Evolutionary conservation across 2,113 vertebrate species (phyloP), one percentile per base, ranked within the genome.

Genomic region (Papio anubis): DNA sequence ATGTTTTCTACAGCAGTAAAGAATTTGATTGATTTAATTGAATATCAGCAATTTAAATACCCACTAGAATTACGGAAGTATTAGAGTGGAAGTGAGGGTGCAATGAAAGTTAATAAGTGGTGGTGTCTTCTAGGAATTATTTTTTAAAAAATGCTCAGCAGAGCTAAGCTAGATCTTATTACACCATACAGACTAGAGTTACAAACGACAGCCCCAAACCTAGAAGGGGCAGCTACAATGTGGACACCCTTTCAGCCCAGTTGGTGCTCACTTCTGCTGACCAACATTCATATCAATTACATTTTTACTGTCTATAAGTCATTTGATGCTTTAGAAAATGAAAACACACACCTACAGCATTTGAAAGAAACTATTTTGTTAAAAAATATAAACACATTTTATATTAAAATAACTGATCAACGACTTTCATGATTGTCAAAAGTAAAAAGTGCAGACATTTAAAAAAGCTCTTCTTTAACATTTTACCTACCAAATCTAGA

Each of bases 351-450:
- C n/a, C 43, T 59, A 52, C 20, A 64, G n/a, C 27, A 76, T 84
- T 48, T 50, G 57, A 52, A 86, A 91, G 20, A 89, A 85, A 78
- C 5, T 35, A n/a, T 52, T 93, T 88, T 85, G 61, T 38, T 45
- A 85, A 97, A 61, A 90, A 96, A 98, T 90, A 94, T 52, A 96
- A 89, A 64, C 48, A 88, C 20, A 68, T 97, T 98, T 98, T 98
- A 64, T 79, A 68, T 68, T 97, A 94, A 96, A 96, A 94, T 76
- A 20, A 89, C 25, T 94, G 25, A 88, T 91, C 97, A 78, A 95
- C 96, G 97, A 82, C 85, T 97, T 72, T 45, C 40, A 40, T 97
- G 98, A 86, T 97, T 98, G 93, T 97, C 92, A 95, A 80, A 97
- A 97, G 97, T 98, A 70, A 93, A 32, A 30, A 81, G 96, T 89